A percentile compares a stretch with the other conserved stretches of the same genome.
Conservation (phyloP, 30 jellyfish, hydroid and myxozoan species). For the Pseudorhiza aurosa region DNA sequence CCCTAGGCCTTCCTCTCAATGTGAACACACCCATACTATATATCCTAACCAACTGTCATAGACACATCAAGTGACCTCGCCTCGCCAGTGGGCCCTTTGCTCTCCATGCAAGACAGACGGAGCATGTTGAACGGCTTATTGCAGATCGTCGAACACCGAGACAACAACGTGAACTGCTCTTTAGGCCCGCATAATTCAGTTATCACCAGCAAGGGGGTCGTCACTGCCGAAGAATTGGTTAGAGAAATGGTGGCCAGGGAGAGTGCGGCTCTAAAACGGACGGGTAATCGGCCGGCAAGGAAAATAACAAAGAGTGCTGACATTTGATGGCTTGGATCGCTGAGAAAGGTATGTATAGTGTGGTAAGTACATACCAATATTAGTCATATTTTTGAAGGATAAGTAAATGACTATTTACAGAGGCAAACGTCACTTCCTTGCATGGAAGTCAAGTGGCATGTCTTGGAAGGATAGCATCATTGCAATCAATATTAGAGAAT, state of each 20-base stretch:
- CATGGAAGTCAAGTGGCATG: no score
- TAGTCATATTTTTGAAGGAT: no score
- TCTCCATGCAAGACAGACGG: conserved; percentile 25
- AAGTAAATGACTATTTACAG: no score
- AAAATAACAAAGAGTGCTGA: conserved; percentile 20
- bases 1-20: no score
- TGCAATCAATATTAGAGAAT: no score
- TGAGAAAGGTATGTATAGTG: conserved; percentile 76
- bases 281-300: conserved; percentile 28
- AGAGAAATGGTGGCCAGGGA: conserved; percentile 62
- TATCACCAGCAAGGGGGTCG: conserved; percentile 56
- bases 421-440: no score
- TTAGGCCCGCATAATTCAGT: conserved; percentile 50
- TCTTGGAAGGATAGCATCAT: no score
- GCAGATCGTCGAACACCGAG: conserved; percentile 67
- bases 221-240: conserved; percentile 68
- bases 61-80: conserved; percentile 29
- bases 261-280: conserved; percentile 29
- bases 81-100: conserved; percentile 20
- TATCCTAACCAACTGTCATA: no score
- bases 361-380: no score
- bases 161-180: conserved; percentile 26
- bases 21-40: no score
- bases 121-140: conserved; percentile 48
- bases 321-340: no score